Percentiles rank a stretch among this genome's conserved stretches.
Evolutionary conservation across 2,888 invertebrate species (phyloP).

Genomic region (Serripes groenlandicus): DNA sequence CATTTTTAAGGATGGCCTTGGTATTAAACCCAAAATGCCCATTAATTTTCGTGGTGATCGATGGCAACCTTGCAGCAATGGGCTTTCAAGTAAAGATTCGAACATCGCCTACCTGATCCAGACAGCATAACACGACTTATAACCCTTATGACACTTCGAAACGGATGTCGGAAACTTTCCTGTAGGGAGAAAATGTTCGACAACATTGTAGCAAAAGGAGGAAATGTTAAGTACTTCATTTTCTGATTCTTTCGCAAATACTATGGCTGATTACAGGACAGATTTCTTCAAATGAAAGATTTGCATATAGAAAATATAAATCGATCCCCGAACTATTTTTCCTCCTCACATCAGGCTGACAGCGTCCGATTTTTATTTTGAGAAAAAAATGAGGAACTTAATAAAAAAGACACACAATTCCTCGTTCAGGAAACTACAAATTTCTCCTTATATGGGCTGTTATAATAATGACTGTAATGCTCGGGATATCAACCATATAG

Average conservation of each 20-base stretch:
- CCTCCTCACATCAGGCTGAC: no score
- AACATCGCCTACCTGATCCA: constrained; percentile 89
- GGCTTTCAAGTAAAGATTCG: constrained; percentile 89
- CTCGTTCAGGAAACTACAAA: no score
- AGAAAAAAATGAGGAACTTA: no score
- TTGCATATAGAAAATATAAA: not conserved
- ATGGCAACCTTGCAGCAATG: constrained; percentile 90
- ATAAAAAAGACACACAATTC: no score
- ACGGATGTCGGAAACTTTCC: constrained; percentile 89
- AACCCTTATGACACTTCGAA: constrained; percentile 90
- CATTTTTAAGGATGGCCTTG: not conserved
- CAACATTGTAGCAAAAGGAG: no score
- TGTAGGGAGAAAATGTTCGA: no score
- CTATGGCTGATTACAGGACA: not conserved
- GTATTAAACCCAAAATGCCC: constrained; percentile 62
- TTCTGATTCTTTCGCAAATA: not conserved
- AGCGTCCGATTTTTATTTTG: no score
- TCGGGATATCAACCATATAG: no score
- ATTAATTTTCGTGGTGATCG: constrained; percentile 91
- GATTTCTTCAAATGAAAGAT: not conserved
- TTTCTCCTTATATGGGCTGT: no score
- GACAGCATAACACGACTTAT: constrained; percentile 90
- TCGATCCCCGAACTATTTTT: no score
- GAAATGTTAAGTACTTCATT: no score
- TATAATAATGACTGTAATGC: no score